A percentile compares a stretch with the other conserved stretches of the same genome.
phyloP scores from a whole-genome alignment of 2,797 vertebrate species.

The Acrocephalus scirpaceus region DNA sequence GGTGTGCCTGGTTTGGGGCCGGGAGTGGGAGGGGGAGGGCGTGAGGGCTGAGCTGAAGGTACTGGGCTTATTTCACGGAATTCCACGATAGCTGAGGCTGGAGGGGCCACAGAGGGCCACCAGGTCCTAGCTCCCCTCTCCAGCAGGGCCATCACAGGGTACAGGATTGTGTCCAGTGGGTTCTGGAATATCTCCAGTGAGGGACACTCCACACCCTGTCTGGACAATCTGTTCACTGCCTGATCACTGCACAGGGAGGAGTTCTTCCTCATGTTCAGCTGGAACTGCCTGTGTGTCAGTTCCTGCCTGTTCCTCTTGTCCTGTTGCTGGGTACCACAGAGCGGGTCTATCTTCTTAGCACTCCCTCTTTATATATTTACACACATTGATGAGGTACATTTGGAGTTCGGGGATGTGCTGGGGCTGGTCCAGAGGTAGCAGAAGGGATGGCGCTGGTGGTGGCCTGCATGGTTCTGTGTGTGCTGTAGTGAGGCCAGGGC shows the following conservation, averaged over 20 bases:
- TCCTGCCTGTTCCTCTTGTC: neutral
- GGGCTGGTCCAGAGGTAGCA: neutral
- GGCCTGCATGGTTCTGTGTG: neutral
- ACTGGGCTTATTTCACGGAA: neutral
- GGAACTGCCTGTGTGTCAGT: neutral
- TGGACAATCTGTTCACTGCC: neutral
- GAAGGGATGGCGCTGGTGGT: neutral
- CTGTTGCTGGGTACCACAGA: neutral
- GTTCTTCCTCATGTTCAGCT: neutral
- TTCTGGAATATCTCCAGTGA: neutral
- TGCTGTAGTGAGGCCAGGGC: neutral
- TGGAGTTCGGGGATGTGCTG: neutral
- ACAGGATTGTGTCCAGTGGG: neutral
- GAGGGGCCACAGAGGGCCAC: neutral
- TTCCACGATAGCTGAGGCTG: neutral
- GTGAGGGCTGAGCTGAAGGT: neutral
- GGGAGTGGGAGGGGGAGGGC: accelerated
- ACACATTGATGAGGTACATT: neutral
- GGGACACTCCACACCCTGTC: too few species aligned
- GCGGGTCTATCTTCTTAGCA: neutral
- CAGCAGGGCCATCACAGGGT: neutral
- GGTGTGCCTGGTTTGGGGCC: neutral
- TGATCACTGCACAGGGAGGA: neutral
- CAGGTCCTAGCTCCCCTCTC: neutral
- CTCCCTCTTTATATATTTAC: neutral